Base-by-base conservation (phyloP, 2,888 invertebrate species). In the Elaeidobius kamerunicus region DNA sequence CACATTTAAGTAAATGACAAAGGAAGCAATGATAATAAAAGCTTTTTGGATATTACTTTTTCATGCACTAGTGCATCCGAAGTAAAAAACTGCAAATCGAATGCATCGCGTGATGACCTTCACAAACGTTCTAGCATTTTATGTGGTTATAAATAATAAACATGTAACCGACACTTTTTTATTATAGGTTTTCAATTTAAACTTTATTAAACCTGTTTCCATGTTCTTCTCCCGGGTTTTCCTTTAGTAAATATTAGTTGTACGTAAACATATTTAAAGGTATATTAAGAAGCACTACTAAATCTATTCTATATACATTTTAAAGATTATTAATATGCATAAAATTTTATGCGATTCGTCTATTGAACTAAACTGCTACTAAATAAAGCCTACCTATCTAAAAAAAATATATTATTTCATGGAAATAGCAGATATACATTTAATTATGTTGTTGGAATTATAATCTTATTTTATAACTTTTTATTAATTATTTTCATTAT, bases 41-140 rank as follows among this genome's bases (percentile, higher is more conserved):
- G 42, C 42, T 52, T 47, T 52, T 52, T 52, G 52, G 46, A 52
- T 47, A 42, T 52, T 47, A 52, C 46, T 30, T 41, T 47, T 52
- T 52, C 42, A 52, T 52, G 52, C 46, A 47, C 52, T 47, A 27
- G 36, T 52, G 52, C 52, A 54, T 51, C 38, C 41, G 28, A 42
- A 44, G 40, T 41, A 36, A 39, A 44, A 55, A 55, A 52, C 40
- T 47, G 55, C 55, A 56, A 52, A 52, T 53, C 53, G 49, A 56
- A 55, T 58, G 59, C 58, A 57, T 62, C 55, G 58, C 61, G 58
- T 60, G 60, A 56, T 62, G 59, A 61, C 62, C 61, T 63, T 63
- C 58, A 53, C 55, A 44, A 52, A 58, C 55, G 47, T 52, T 57
- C 58, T 55, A 53, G 52, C 52, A 58, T 58, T 59, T 62, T 60